These are phyloP conservation scores for Hydrozoanthus gracilis DNA, from an alignment of 92 coral and sea anemone species.

Conservation along the genomic window DNA sequence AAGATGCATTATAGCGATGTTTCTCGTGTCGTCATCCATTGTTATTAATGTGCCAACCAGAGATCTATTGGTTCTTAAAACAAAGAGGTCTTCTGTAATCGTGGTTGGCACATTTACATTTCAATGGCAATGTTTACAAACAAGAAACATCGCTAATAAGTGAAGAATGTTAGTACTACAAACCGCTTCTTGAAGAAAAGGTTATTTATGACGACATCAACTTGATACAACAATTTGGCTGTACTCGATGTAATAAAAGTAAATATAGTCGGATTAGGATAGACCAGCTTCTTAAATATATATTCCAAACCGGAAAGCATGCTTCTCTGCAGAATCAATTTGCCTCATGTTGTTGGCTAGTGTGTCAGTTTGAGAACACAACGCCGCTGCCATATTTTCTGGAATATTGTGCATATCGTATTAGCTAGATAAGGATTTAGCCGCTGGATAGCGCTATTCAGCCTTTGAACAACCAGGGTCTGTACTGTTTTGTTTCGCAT, in stretches of 20 bases:
- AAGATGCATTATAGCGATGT: background rate
- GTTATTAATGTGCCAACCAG: conserved; percentile 25
- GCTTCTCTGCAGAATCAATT: conserved; percentile 18
- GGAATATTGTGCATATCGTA: background rate
- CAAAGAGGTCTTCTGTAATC: conserved; percentile 1
- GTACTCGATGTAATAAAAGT: conserved; percentile 5
- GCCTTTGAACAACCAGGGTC: no score
- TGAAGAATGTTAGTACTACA: background rate
- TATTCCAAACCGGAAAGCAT: conserved; percentile 4
- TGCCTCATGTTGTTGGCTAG: conserved; percentile 16
- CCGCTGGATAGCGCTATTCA: no score
- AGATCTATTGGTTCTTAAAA: conserved; percentile 18
- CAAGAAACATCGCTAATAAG: background rate
- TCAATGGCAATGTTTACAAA: conserved; percentile 21
- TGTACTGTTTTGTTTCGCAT: no score
- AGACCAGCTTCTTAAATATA: conserved; percentile 15
- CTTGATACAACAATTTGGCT: conserved; percentile 11
- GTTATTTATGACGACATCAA: background rate
- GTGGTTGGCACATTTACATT: conserved; percentile 15
- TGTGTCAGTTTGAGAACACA: conserved; percentile 18
- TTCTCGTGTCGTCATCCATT: conserved; percentile 24
- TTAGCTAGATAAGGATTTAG: no score
- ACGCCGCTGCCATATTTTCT: background rate
- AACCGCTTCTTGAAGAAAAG: background rate
- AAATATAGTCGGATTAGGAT: background rate